These are phyloP conservation scores for Chamaetylas fuelleborni DNA, from an alignment of 2,113 vertebrate species.

Conservation along the genomic window DNA sequence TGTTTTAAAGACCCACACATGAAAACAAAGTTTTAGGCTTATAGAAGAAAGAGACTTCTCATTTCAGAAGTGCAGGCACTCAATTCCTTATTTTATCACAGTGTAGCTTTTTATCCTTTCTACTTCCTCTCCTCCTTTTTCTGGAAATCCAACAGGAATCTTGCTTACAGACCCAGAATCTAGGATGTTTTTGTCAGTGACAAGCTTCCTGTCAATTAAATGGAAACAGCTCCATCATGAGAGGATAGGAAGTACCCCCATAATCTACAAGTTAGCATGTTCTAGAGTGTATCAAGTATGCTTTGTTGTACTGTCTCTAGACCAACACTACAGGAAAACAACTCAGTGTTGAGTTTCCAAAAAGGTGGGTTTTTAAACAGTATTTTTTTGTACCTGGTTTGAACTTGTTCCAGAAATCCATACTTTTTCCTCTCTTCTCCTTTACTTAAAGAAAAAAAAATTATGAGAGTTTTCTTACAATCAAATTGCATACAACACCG, in stretches of 20 bases:
- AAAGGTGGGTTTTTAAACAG: not conserved
- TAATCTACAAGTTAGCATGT: not conserved
- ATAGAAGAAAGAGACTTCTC: not conserved
- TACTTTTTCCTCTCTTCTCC: not conserved
- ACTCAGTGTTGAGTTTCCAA: not conserved
- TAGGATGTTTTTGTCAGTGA: not conserved
- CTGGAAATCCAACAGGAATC: not conserved
- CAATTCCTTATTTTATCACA: not conserved
- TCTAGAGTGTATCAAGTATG: not conserved
- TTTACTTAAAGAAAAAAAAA: not conserved
- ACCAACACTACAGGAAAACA: not conserved
- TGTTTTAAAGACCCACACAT: not conserved
- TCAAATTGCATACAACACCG: not conserved
- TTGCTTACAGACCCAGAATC: not conserved
- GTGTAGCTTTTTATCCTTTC: not conserved
- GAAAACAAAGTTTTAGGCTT: not conserved
- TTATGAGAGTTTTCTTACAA: not conserved
- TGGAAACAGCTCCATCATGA: not conserved
- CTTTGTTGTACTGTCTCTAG: not conserved
- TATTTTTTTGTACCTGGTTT: not conserved
- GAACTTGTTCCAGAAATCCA: not conserved
- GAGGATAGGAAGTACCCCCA: not conserved
- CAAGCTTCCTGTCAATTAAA: not conserved
- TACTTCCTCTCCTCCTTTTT: not conserved
- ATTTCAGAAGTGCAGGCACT: not conserved